A percentile compares a stretch with the other conserved stretches of the same genome.
Evolutionary conservation across 2,888 invertebrate genomes (phyloP).

Genomic region (Hermaeophaga mercurialis): DNA sequence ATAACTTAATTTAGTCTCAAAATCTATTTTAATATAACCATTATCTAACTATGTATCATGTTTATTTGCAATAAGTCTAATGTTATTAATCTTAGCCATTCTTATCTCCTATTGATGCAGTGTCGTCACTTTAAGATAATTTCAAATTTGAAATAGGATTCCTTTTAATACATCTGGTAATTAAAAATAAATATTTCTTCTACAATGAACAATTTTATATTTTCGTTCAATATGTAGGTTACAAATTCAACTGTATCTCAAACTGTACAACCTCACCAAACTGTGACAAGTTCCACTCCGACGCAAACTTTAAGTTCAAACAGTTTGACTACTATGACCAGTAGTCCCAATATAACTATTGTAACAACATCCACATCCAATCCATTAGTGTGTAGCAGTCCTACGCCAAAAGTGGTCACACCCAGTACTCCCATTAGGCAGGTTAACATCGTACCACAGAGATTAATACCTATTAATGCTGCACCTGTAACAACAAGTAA

Average conservation of each 20-base stretch:
- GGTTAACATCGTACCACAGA: conserved; percentile 52
- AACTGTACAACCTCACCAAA: neutral
- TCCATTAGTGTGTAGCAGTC: conserved; percentile 37
- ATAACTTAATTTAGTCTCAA: too few relatives aligned
- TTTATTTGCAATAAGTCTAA: too few relatives aligned
- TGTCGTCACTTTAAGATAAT: too few relatives aligned
- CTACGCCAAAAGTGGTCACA: conserved; percentile 38
- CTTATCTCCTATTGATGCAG: too few relatives aligned
- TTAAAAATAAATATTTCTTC: too few relatives aligned
- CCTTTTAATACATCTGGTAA: too few relatives aligned
- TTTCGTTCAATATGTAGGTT: neutral
- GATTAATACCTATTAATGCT: conserved; percentile 44
- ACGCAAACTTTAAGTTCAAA: conserved; percentile 9
- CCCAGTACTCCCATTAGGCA: conserved; percentile 50
- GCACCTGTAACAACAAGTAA: conserved; percentile 44
- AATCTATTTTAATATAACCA: too few relatives aligned
- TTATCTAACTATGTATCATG: too few relatives aligned
- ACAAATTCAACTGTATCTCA: conserved; percentile 10
- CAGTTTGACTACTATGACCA: conserved; percentile 15
- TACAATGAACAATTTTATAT: too few relatives aligned
- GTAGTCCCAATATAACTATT: conserved; percentile 14
- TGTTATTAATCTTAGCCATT: too few relatives aligned
- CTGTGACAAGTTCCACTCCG: neutral
- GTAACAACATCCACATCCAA: conserved; percentile 18
- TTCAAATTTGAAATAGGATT: too few relatives aligned